These are phyloP conservation scores for Ameiurus melas DNA, from an alignment of 2,113 vertebrate species.

Conservation along the genomic window DNA sequence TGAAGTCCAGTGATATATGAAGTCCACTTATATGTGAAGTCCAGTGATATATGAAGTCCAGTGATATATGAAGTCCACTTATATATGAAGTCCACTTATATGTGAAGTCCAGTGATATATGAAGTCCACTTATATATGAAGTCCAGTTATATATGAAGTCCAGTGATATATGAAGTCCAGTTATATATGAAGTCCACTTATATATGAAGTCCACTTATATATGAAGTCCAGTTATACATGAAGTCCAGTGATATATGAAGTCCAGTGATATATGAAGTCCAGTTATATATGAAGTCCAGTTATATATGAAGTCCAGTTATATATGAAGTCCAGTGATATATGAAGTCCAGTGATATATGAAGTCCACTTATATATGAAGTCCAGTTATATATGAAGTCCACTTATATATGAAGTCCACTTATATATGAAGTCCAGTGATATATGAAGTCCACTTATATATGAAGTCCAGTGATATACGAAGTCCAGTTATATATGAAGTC, in stretches of 20 bases:
- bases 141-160: not conserved
- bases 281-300: too few species aligned
- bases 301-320: not conserved
- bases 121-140: not conserved
- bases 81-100: too few species aligned
- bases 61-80: too few species aligned
- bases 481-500: not conserved
- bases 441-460: not conserved
- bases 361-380: not conserved
- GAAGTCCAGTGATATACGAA: accelerated
- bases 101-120: too few species aligned
- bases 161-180: not conserved
- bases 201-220: too few species aligned
- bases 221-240: not conserved
- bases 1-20: too few species aligned
- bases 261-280: not conserved
- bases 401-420: not conserved
- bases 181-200: not conserved
- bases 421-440: not conserved
- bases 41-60: too few species aligned
- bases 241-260: not conserved
- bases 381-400: not conserved
- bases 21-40: too few species aligned
- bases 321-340: not conserved
- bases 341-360: not conserved